phyloP scores from a whole-genome alignment of 1,140 invertebrate species.

The Drosophila auraria region DNA sequence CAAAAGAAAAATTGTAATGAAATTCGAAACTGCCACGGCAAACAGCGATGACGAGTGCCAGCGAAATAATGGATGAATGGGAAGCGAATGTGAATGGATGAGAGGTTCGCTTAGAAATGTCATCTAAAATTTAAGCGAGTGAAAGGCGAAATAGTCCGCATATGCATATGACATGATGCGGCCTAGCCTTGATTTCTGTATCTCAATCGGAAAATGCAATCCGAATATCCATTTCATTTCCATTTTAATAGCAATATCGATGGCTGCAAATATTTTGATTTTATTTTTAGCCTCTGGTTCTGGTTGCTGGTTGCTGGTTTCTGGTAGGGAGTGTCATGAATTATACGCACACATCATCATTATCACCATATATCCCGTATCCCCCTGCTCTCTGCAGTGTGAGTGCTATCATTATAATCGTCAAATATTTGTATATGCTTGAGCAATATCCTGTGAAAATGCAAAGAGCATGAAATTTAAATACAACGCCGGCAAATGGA shows the following conservation, averaged over 20 bases:
- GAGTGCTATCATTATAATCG: conserved; percentile 68
- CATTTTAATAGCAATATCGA: conserved; percentile 54
- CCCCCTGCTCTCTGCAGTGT: not conserved
- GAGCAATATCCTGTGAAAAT: conserved; percentile 58
- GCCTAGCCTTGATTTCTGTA: conserved; percentile 60
- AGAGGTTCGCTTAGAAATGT: conserved; percentile 62
- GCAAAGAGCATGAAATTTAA: conserved; percentile 64
- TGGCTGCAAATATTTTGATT: conserved; percentile 49
- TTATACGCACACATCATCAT: conserved; percentile 61
- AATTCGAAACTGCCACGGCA: conserved; percentile 74
- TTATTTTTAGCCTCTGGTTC: conserved; percentile 49
- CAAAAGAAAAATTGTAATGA: conserved; percentile 78
- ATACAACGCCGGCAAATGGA: conserved; percentile 53
- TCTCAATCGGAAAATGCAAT: conserved; percentile 27
- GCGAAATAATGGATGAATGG: conserved; percentile 31
- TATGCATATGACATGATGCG: conserved; percentile 24
- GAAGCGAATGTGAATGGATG: conserved; percentile 39
- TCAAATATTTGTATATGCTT: conserved; percentile 70
- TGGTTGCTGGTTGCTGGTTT: conserved; percentile 7
- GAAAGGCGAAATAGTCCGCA: conserved; percentile 42
- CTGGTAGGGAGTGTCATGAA: conserved; percentile 43
- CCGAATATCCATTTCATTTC: conserved; percentile 57
- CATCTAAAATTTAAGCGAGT: conserved; percentile 73
- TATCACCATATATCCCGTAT: conserved; percentile 23
- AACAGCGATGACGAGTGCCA: conserved; percentile 42